Percentiles rank a stretch among this genome's conserved stretches.
These are phyloP conservation scores for Malacoraja senta DNA, from an alignment of 2,797 vertebrate species.

Conservation along the genomic window DNA sequence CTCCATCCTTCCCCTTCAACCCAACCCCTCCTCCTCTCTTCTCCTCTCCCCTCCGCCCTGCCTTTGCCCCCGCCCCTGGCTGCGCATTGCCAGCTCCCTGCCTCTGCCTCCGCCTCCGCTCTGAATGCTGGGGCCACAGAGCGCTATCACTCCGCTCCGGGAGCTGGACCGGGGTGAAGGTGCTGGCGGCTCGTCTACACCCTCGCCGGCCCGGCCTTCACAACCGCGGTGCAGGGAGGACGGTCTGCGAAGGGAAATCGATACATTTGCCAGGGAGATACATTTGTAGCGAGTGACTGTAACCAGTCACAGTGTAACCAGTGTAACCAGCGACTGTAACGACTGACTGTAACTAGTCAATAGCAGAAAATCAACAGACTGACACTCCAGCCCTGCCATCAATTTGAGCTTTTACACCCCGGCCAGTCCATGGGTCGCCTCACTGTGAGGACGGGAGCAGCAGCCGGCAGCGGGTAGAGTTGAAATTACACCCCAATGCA, in stretches of 20 bases:
- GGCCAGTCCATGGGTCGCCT: too few relatives aligned
- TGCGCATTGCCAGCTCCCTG: too few relatives aligned
- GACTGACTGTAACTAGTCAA: too few relatives aligned
- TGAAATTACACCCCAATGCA: not conserved
- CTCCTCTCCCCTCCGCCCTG: too few relatives aligned
- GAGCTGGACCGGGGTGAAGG: not conserved
- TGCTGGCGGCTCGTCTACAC: not conserved
- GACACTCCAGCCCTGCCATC: too few relatives aligned
- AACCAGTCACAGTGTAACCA: too few relatives aligned
- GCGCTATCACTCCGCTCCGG: not conserved
- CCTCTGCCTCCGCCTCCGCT: not conserved
- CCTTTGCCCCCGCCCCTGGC: too few relatives aligned
- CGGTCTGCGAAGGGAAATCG: not conserved
- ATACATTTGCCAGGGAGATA: too few relatives aligned
- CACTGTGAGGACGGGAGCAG: not conserved
- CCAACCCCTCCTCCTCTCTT: too few relatives aligned
- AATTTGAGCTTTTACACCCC: not conserved
- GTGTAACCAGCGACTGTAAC: too few relatives aligned
- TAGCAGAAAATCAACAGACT: not conserved
- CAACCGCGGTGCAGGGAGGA: not conserved
- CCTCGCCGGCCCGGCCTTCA: not conserved
- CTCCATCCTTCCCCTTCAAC: too few relatives aligned
- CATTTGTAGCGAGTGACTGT: too few relatives aligned
- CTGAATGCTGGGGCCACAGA: not conserved
- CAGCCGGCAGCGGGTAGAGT: not conserved